A percentile compares a stretch with the other conserved stretches of the same genome.
Conservation (phyloP, 1,140 invertebrate species). For the Anthonomus grandis region DNA sequence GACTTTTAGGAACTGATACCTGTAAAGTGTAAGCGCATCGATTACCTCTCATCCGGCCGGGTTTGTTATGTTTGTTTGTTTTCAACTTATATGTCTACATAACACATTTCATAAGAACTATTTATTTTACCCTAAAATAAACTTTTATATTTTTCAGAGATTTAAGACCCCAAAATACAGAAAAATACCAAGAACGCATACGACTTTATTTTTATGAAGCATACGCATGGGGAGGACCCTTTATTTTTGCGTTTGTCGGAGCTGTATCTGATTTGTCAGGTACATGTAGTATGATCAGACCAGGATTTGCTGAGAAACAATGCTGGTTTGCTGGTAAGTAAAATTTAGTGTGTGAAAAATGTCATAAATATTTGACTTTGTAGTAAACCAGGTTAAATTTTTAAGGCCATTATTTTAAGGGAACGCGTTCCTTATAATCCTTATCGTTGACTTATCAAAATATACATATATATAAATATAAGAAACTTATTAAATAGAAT, state of each 20-base stretch:
- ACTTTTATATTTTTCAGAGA: constrained; percentile 60
- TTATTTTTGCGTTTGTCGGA: constrained; percentile 67
- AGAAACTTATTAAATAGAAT: too few species aligned
- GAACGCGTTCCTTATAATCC: too few species aligned
- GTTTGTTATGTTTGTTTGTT: too few species aligned
- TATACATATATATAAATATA: too few species aligned
- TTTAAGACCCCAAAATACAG: constrained; percentile 74
- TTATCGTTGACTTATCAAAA: too few species aligned
- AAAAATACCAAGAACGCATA: constrained; percentile 75
- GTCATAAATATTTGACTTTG: background rate
- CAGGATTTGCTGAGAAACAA: constrained; percentile 67
- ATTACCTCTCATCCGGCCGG: too few species aligned
- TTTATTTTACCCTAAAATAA: too few species aligned
- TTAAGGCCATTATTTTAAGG: background rate
- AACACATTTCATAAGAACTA: too few species aligned
- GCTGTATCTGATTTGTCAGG: constrained; percentile 66
- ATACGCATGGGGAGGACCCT: constrained; percentile 78
- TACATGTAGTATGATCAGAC: constrained; percentile 58
- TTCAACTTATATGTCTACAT: too few species aligned
- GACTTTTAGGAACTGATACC: too few species aligned
- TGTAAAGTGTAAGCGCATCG: too few species aligned
- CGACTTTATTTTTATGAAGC: constrained; percentile 71
- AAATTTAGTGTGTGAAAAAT: too few species aligned
- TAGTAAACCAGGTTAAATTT: background rate
- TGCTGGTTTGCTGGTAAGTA: constrained; percentile 77